Conservation (phyloP, 2,797 vertebrate genomes). For the Cossypha caffra region DNA sequence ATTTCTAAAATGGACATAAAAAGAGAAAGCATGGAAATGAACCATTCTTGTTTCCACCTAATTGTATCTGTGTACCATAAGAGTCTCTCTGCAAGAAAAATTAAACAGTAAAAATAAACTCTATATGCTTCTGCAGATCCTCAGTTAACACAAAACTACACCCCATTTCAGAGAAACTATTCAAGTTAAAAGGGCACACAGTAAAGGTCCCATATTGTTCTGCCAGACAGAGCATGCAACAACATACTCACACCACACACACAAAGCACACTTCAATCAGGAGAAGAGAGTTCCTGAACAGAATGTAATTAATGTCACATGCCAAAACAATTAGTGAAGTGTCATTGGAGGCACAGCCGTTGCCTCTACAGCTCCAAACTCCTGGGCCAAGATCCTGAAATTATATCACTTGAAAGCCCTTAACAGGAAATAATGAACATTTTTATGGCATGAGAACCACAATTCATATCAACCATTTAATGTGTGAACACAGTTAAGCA, state of each 20-base stretch:
- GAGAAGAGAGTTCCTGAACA: not conserved
- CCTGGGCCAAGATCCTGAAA: slow-evolving; percentile 41
- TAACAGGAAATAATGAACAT: slow-evolving; percentile 40
- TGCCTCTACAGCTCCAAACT: slow-evolving; percentile 35
- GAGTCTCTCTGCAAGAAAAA: not conserved
- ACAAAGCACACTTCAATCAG: not conserved
- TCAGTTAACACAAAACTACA: not conserved
- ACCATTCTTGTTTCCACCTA: not conserved
- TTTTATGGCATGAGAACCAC: slow-evolving; percentile 20
- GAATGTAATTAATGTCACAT: slow-evolving; percentile 30
- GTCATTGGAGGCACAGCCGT: not conserved
- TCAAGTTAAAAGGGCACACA: not conserved
- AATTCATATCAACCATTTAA: not conserved
- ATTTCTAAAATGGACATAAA: not conserved
- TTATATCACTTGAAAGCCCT: slow-evolving; percentile 35
- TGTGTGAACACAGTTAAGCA: slow-evolving; percentile 18
- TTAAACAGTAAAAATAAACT: not conserved
- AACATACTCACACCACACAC: not conserved
- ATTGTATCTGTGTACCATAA: not conserved
- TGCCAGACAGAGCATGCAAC: not conserved
- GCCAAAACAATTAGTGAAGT: slow-evolving; percentile 55
- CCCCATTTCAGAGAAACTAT: not conserved
- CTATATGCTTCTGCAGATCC: not conserved
- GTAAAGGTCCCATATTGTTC: not conserved
- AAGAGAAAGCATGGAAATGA: not conserved